Percentiles rank a stretch among this genome's conserved stretches.
Conservation (phyloP, 2,113 vertebrate species). For the Henicopernis longicauda region DNA sequence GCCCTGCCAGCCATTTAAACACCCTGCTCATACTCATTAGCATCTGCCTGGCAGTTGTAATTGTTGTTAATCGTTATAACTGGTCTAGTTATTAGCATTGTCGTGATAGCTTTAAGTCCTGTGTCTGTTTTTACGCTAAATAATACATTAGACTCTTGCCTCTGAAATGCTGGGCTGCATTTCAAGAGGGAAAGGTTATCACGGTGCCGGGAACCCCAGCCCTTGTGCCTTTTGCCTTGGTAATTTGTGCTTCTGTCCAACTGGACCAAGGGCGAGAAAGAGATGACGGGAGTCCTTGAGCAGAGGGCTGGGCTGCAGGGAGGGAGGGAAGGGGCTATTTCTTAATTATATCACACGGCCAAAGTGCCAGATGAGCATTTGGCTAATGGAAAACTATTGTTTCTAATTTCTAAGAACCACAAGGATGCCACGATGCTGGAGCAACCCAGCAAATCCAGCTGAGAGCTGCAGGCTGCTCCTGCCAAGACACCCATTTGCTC, state of each 20-base stretch:
- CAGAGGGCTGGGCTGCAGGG: not conserved
- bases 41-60: conserved; percentile 39
- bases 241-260: conserved; percentile 15
- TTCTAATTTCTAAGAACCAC: not conserved
- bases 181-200: conserved; percentile 22
- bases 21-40: conserved; percentile 49
- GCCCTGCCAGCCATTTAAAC: conserved; percentile 42
- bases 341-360: conserved; percentile 30
- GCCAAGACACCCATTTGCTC: not conserved
- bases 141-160: conserved; percentile 21
- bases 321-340: not conserved
- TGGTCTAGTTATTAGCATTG: conserved; percentile 52
- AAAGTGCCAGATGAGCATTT: not conserved
- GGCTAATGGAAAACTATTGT: not conserved
- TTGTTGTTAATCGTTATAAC: conserved; percentile 65
- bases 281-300: conserved; percentile 45
- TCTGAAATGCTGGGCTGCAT: conserved; percentile 39
- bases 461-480: not conserved
- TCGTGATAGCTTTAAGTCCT: conserved; percentile 51
- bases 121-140: conserved; percentile 52
- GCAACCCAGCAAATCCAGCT: not conserved
- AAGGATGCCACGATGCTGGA: not conserved
- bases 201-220: not conserved
- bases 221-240: conserved; percentile 40
- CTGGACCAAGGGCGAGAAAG: conserved; percentile 41